Percentiles rank a stretch among this genome's conserved stretches.
Evolutionary conservation across 2,113 vertebrate genomes (phyloP).

Genomic region (Salvelinus namaycush): DNA sequence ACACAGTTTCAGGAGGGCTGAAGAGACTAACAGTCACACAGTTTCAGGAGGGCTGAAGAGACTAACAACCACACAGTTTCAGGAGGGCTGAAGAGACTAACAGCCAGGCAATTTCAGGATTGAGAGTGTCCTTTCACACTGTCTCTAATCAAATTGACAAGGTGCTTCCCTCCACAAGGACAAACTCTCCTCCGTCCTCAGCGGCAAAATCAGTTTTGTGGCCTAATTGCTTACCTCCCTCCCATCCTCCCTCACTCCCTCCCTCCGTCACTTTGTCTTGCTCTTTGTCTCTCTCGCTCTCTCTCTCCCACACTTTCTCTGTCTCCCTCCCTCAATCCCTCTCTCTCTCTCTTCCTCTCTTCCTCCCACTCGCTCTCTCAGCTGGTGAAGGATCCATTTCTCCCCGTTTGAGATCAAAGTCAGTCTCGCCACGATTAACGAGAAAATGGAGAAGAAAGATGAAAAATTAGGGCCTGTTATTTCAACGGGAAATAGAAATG

Average conservation of each 20-base stretch:
- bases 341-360: neutral
- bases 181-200: neutral
- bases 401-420: slow-evolving; percentile 58
- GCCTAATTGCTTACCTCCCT: slow-evolving; percentile 18
- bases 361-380: neutral
- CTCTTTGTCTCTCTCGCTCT: neutral
- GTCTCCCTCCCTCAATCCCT: too few relatives aligned
- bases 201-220: neutral
- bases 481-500: slow-evolving; percentile 55
- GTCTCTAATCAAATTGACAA: slow-evolving; percentile 20
- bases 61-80: too few relatives aligned
- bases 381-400: slow-evolving; percentile 56
- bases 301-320: too few relatives aligned
- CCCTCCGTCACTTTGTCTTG: neutral
- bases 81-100: neutral
- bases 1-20: too few relatives aligned
- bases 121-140: slow-evolving; percentile 5
- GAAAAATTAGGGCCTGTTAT: slow-evolving; percentile 28
- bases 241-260: neutral
- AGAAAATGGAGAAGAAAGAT: neutral
- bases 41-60: too few relatives aligned
- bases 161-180: neutral
- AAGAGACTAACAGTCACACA: too few relatives aligned
- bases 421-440: slow-evolving; percentile 40
- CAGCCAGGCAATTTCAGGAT: neutral